Percentiles rank a stretch among this genome's conserved stretches.
phyloP scores from a whole-genome alignment of 1,140 invertebrate species.

The Popillia japonica region DNA sequence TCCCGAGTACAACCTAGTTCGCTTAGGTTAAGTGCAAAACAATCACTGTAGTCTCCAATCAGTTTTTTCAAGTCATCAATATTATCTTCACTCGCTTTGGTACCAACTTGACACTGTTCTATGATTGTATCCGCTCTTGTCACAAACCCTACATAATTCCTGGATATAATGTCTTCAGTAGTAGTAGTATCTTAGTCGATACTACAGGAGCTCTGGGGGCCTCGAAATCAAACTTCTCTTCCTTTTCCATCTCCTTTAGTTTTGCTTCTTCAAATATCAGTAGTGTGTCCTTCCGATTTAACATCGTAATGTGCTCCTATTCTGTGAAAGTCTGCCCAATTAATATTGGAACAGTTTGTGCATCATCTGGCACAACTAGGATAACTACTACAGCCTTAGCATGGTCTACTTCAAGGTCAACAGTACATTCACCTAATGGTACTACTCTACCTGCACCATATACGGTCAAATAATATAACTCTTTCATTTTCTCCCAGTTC shows the following conservation, averaged over 20 bases:
- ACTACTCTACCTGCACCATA: slow-evolving; percentile 13
- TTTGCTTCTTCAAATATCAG: slow-evolving; percentile 4
- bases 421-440: neutral
- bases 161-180: neutral
- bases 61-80: neutral
- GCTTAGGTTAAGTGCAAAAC: neutral
- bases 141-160: slow-evolving; percentile 27
- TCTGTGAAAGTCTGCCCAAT: slow-evolving; percentile 22
- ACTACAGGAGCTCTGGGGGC: neutral
- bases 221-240: neutral
- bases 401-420: neutral
- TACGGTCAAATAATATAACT: neutral
- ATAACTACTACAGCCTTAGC: neutral
- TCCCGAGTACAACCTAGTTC: slow-evolving; percentile 8
- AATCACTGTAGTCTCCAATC: neutral
- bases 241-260: neutral
- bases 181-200: neutral
- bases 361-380: slow-evolving; percentile 29
- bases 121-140: neutral
- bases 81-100: neutral
- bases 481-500: slow-evolving; percentile 1
- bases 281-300: neutral
- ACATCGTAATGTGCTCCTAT: slow-evolving; percentile 16
- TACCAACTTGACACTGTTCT: neutral
- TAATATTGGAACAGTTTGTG: neutral